A percentile compares a stretch with the other conserved stretches of the same genome.
Conservation (phyloP, 2,113 vertebrate genomes). For the Eulemur macaco region DNA sequence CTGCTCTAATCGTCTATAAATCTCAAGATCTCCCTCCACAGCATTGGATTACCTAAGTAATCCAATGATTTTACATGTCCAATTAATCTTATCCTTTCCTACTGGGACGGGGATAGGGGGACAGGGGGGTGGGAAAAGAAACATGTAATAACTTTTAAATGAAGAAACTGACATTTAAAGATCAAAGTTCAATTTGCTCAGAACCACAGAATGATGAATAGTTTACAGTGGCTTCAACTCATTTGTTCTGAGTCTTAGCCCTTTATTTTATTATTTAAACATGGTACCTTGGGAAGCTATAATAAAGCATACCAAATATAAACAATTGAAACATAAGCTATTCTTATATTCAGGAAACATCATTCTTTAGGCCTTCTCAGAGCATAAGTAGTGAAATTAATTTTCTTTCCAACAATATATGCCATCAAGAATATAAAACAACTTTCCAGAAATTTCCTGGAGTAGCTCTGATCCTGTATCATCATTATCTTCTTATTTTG, state of each 20-base stretch:
- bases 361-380: not conserved
- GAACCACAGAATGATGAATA: not conserved
- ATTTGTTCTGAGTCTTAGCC: not conserved
- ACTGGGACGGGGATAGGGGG: not conserved
- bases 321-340: not conserved
- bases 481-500: not conserved
- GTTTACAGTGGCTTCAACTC: not conserved
- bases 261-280: not conserved
- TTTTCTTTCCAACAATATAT: not conserved
- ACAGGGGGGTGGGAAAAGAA: not conserved
- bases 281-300: not conserved
- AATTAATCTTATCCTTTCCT: not conserved
- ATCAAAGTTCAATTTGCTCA: not conserved
- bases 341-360: not conserved
- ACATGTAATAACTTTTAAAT: not conserved
- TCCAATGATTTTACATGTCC: not conserved
- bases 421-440: not conserved
- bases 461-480: not conserved
- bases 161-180: not conserved
- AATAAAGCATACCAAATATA: not conserved
- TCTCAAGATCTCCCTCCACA: not conserved
- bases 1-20: not conserved
- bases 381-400: not conserved
- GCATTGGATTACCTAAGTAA: not conserved
- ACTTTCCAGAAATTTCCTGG: not conserved